Conservation (phyloP, 2,888 invertebrate genomes). For the Xanthorhoe designata region DNA sequence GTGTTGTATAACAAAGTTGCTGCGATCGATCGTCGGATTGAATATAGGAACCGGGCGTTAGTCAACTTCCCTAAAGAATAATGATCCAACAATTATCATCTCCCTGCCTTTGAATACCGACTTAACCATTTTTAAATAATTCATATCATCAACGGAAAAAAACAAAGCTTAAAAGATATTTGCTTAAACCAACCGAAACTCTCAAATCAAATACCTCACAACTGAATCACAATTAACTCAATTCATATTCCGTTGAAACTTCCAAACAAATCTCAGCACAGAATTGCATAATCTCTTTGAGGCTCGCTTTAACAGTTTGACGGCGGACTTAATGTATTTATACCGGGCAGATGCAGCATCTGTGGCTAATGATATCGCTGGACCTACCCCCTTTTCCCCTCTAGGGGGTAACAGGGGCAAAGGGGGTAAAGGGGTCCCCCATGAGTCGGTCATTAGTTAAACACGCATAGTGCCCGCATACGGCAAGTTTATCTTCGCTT, state of each 20-base stretch:
- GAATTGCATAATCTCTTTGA: conserved; percentile 51
- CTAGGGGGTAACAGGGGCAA: conserved; percentile 40
- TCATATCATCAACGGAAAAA: neutral
- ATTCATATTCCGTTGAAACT: conserved; percentile 13
- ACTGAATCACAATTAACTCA: conserved; percentile 13
- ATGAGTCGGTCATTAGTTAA: conserved; percentile 85
- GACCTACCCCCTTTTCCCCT: conserved; percentile 57
- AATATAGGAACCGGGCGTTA: too few species aligned
- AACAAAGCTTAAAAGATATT: neutral
- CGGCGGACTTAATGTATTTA: conserved; percentile 84
- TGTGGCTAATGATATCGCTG: conserved; percentile 84
- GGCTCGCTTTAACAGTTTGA: conserved; percentile 80
- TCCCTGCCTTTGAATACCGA: too few species aligned
- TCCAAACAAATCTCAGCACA: conserved; percentile 45
- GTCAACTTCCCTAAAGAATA: too few species aligned
- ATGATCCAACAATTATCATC: too few species aligned
- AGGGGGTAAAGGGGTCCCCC: conserved; percentile 57
- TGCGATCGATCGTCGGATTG: too few species aligned
- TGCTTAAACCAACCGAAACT: neutral
- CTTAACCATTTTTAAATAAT: too few species aligned
- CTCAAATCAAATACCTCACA: conserved; percentile 14
- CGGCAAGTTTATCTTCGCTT: conserved; percentile 84
- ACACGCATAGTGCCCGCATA: conserved; percentile 85
- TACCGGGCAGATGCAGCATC: conserved; percentile 80
- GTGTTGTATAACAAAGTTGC: too few species aligned